phyloP scores from a whole-genome alignment of 2,888 invertebrate genomes.

The Melipona bicolor region DNA sequence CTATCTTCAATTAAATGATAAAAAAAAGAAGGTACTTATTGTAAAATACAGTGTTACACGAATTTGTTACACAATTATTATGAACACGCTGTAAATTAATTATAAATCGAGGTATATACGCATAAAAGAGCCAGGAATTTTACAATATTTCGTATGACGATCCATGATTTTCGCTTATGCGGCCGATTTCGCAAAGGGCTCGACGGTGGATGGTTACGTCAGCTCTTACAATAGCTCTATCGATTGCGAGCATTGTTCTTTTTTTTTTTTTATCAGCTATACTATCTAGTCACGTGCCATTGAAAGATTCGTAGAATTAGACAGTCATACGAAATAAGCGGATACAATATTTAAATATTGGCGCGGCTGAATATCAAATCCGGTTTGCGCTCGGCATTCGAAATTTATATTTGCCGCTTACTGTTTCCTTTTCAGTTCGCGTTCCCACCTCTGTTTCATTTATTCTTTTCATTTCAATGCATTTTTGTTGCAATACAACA shows the following conservation, averaged over 20 bases:
- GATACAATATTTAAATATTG: constrained; percentile 9
- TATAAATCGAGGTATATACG: background rate
- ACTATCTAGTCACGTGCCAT: constrained; percentile 39
- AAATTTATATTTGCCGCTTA: constrained; percentile 10
- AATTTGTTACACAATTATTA: background rate
- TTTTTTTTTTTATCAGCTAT: constrained; percentile 30
- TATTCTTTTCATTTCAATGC: background rate
- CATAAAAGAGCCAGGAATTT: constrained; percentile 38
- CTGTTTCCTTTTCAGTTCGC: background rate
- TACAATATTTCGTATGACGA: constrained; percentile 51
- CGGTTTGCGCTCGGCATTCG: background rate
- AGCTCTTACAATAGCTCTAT: constrained; percentile 55
- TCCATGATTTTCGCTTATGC: constrained; percentile 63
- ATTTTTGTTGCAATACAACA: background rate
- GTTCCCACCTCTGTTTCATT: background rate
- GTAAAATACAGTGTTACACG: too few relatives aligned
- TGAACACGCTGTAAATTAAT: background rate
- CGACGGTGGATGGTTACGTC: constrained; percentile 53
- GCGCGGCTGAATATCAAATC: background rate
- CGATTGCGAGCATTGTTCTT: constrained; percentile 61
- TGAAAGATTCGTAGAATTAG: constrained; percentile 37
- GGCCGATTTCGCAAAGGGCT: constrained; percentile 55
- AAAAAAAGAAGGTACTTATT: background rate
- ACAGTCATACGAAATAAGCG: background rate
- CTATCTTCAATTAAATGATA: background rate